phyloP scores from a whole-genome alignment of 2,888 invertebrate species.

The Bedellia somnulentella region DNA sequence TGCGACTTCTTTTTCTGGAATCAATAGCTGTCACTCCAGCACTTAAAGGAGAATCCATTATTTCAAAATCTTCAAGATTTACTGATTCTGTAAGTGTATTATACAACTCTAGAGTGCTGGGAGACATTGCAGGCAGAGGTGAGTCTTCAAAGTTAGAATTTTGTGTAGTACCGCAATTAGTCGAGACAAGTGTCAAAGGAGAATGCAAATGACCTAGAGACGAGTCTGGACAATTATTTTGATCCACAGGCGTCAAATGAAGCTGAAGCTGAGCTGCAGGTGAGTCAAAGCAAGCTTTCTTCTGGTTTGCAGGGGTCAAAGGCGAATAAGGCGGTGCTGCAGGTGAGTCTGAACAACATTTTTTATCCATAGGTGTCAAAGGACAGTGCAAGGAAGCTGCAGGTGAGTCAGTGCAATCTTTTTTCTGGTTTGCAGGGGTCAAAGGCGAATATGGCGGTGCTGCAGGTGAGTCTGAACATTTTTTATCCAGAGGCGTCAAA shows the following conservation, averaged over 20 bases:
- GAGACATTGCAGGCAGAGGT: not conserved
- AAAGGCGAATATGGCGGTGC: not conserved
- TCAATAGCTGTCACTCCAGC: not conserved
- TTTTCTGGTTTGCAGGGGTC: not conserved
- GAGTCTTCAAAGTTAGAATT: not conserved
- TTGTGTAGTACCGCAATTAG: not conserved
- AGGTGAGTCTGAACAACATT: not conserved
- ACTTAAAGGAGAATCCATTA: too few species aligned
- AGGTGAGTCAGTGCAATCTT: too few species aligned
- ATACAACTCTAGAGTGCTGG: not conserved
- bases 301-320: too few species aligned
- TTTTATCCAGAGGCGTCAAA: not conserved
- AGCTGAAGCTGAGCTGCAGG: too few species aligned
- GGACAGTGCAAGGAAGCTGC: too few species aligned
- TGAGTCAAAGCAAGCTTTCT: too few species aligned
- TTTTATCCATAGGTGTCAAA: not conserved
- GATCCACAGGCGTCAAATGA: not conserved
- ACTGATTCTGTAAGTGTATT: not conserved
- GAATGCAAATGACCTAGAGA: not conserved
- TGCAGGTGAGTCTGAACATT: not conserved
- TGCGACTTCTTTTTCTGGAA: not conserved
- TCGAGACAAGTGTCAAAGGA: not conserved
- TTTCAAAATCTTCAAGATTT: not conserved
- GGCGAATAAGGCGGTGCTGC: too few species aligned
- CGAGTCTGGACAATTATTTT: not conserved